phyloP scores from a whole-genome alignment of 2,113 vertebrate genomes.

The Erythrolamprus reginae region DNA sequence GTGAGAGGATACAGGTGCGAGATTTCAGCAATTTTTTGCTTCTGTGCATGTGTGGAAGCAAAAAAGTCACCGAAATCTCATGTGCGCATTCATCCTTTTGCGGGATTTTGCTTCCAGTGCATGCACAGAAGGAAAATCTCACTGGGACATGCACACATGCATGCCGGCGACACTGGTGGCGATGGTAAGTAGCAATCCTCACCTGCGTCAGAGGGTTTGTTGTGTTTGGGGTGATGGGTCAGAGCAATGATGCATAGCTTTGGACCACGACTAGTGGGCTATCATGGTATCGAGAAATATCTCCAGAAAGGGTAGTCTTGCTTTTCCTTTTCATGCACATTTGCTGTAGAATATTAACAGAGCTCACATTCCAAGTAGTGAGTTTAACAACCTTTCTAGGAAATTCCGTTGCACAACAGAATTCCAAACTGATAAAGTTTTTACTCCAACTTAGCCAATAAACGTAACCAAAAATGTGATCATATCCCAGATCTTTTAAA shows the following conservation, averaged over 20 bases:
- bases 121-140: too few species aligned
- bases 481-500: background rate
- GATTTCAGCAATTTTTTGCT: too few species aligned
- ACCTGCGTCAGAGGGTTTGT: too few species aligned
- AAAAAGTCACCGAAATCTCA: too few species aligned
- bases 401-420: background rate
- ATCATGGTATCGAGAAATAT: background rate
- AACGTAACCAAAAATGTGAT: background rate
- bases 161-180: too few species aligned
- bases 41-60: too few species aligned
- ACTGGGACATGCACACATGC: too few species aligned
- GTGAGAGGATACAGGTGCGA: too few species aligned
- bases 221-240: too few species aligned
- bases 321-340: background rate
- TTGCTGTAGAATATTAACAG: background rate
- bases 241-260: background rate
- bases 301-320: background rate
- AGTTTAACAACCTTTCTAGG: background rate
- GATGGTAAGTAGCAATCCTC: too few species aligned
- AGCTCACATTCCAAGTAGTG: background rate
- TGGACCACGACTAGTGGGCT: background rate
- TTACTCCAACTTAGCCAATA: background rate
- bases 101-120: too few species aligned
- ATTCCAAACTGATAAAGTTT: background rate
- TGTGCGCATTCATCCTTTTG: too few species aligned